phyloP scores from a whole-genome alignment of 2,113 vertebrate genomes.

The Ictalurus furcatus region DNA sequence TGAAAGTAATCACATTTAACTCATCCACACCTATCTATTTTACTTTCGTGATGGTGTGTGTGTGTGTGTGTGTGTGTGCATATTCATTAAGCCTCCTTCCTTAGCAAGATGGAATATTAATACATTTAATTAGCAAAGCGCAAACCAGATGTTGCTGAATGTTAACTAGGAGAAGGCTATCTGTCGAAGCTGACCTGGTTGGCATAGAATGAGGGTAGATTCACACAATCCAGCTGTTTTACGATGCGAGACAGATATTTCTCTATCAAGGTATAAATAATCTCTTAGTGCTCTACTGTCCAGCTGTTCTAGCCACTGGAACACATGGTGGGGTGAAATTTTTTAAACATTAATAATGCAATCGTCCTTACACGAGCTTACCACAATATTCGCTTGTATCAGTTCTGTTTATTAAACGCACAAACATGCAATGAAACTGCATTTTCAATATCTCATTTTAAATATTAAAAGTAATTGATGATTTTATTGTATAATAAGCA shows the following conservation, averaged over 20 bases:
- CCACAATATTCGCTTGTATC: background rate
- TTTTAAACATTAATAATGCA: slow-evolving; percentile 37
- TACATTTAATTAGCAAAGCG: slow-evolving; percentile 30
- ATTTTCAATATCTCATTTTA: background rate
- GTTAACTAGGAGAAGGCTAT: slow-evolving; percentile 3
- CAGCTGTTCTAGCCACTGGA: slow-evolving; percentile 56
- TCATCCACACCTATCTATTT: slow-evolving; percentile 39
- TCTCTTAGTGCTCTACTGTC: slow-evolving; percentile 43
- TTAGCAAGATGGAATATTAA: slow-evolving; percentile 12
- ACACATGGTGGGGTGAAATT: slow-evolving; percentile 46
- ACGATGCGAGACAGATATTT: slow-evolving; percentile 24
- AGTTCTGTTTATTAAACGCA: background rate
- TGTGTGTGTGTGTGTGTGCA: slow-evolving; percentile 8
- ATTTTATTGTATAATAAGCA: background rate
- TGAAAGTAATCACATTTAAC: slow-evolving; percentile 21
- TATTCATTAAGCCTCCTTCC: slow-evolving; percentile 18
- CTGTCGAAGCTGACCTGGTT: background rate
- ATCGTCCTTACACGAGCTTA: background rate
- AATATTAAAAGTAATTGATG: background rate
- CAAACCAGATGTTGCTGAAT: slow-evolving; percentile 40
- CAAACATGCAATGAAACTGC: background rate
- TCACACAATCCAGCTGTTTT: slow-evolving; percentile 46
- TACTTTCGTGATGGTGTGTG: slow-evolving; percentile 6
- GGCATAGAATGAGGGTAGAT: slow-evolving; percentile 39
- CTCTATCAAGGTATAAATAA: slow-evolving; percentile 7